phyloP scores from a whole-genome alignment of 2,113 vertebrate species.

The Erinaceus europaeus region DNA sequence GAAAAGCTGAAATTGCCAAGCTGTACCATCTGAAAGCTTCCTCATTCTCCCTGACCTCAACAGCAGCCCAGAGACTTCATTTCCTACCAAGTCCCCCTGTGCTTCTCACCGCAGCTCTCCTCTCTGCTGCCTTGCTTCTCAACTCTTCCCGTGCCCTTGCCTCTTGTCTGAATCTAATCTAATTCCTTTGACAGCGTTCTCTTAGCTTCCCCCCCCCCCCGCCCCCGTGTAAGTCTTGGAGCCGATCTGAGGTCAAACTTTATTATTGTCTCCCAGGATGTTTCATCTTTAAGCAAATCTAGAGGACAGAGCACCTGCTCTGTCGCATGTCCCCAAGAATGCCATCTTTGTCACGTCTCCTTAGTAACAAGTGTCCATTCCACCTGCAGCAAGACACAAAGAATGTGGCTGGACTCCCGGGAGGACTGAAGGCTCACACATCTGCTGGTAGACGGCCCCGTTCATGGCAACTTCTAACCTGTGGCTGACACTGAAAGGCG shows the following conservation, averaged over 20 bases:
- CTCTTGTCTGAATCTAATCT: neutral
- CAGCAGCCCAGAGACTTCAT: neutral
- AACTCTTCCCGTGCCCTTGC: neutral
- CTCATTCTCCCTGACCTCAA: neutral
- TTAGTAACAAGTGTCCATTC: neutral
- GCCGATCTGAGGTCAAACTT: neutral
- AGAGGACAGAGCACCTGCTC: neutral
- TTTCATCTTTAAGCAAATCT: slow-evolving; percentile 2
- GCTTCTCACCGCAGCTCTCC: slow-evolving; percentile 5
- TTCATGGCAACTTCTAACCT: neutral
- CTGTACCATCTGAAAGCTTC: neutral
- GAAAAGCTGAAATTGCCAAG: neutral
- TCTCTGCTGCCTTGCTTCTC: neutral
- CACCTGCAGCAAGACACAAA: neutral
- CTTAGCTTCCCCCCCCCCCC: neutral
- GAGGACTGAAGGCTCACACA: neutral
- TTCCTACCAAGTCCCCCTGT: slow-evolving; percentile 9
- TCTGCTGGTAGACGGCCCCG: neutral
- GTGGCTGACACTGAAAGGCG: neutral
- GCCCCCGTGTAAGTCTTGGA: neutral
- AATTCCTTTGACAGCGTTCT: neutral
- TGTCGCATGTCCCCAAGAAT: neutral
- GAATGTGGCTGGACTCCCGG: neutral
- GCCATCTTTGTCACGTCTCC: neutral
- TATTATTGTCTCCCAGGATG: neutral